Conservation (phyloP, 1,140 invertebrate genomes). For the Lepidurus arcticus region DNA sequence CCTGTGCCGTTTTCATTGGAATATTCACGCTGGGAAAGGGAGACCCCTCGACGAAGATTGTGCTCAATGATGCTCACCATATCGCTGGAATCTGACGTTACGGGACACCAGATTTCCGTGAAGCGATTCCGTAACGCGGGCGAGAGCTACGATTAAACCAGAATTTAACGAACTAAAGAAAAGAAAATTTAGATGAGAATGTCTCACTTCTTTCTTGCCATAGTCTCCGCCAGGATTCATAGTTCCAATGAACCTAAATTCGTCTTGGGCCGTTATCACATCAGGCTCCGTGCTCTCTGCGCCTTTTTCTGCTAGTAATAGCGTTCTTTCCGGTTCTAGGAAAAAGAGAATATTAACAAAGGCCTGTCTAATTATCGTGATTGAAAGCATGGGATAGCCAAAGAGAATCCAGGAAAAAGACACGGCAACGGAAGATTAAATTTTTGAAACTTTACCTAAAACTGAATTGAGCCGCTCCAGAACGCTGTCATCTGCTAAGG, state of each 20-base stretch:
- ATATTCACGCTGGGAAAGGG: slow-evolving; percentile 38
- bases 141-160: slow-evolving; percentile 59
- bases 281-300: slow-evolving; percentile 45
- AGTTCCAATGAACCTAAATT: slow-evolving; percentile 91
- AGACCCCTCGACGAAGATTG: slow-evolving; percentile 56
- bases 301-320: slow-evolving; percentile 87
- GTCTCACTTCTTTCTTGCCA: slow-evolving; percentile 88
- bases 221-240: slow-evolving; percentile 99
- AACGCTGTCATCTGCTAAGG: slow-evolving; percentile 96
- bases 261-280: slow-evolving; percentile 62
- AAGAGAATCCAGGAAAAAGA: slow-evolving; percentile 23
- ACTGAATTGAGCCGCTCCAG: slow-evolving; percentile 95
- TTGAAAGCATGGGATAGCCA: background rate
- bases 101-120: slow-evolving; percentile 97
- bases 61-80: slow-evolving; percentile 71
- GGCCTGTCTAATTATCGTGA: slow-evolving; percentile 27
- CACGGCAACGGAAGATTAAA: slow-evolving; percentile 26
- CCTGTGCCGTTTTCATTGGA: slow-evolving; percentile 47
- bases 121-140: slow-evolving; percentile 95
- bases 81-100: slow-evolving; percentile 60
- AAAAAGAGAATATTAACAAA: slow-evolving; percentile 35
- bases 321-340: slow-evolving; percentile 78
- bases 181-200: slow-evolving; percentile 19
- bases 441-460: slow-evolving; percentile 48
- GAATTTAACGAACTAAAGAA: slow-evolving; percentile 29